Evolutionary conservation across 1,140 invertebrate species (phyloP), one percentile per base, ranked within the genome.

Genomic region (Lasaia peninsularis): DNA sequence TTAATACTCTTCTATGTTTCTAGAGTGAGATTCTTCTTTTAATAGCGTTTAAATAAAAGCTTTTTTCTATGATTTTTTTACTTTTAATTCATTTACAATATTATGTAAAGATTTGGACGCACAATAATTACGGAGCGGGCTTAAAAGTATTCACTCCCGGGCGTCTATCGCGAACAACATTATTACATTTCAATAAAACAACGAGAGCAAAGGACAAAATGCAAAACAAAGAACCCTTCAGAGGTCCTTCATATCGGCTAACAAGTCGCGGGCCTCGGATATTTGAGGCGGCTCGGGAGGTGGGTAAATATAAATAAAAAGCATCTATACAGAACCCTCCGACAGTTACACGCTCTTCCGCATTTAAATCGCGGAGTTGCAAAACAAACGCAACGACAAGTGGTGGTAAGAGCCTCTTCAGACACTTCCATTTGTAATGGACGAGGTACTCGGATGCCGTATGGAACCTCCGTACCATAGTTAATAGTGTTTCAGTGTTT

Each of bases 331-430:
- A 35, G 58, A 59, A 58, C 55, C 55, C 65, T 62, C 57, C 40
- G 33, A 31, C 16, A 32, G 52, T 53, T 57, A 62, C 59, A 58
- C 52, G 54, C 52, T 55, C 44, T 68, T 65, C 64, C 67, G 63
- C 54, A 73, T 68, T 75, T 65, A 67, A 67, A 67, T 71, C 3
- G 40, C 40, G 40, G 57, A 63, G 48, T 31, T 62, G 61, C 70
- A 67, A 69, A 69, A 71, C 65, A 73, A 73, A 75, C 18, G 37
- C 37, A 18, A 6, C 37, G 16, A 8, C 8, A 16, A 44, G 40
- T 44, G 16, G 16, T 18, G 9, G 37, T 7, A 14, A 44, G 37
- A 40, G 37, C 14, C 37, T 20, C 18, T 48, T 21, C 40, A 48
- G 40, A 48, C 18, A 48, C 40, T 48, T 48, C 40, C 40, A 20